Evolutionary conservation across 2,888 invertebrate species (phyloP).

Genomic region (Acleris cristana): DNA sequence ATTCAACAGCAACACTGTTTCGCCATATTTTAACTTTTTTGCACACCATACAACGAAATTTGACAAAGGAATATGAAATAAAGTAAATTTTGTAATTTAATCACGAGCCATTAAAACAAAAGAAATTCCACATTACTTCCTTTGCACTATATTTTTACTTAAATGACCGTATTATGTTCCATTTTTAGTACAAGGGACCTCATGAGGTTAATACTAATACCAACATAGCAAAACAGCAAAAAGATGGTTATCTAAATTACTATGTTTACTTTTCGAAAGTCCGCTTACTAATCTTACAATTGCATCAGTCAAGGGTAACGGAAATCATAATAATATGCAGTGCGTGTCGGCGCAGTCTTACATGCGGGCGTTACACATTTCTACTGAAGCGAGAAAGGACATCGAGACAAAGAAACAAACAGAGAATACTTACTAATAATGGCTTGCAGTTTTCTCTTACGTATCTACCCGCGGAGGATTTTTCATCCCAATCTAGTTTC

Average conservation of each 20-base stretch:
- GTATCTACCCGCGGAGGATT: constrained; percentile 97
- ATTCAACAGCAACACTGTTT: too few species aligned
- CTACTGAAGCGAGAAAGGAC: constrained; percentile 17
- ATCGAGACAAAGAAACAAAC: neutral
- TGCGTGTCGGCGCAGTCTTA: constrained; percentile 17
- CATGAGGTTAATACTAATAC: too few species aligned
- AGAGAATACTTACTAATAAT: constrained; percentile 87
- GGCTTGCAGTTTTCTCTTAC: constrained; percentile 99
- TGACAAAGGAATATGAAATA: too few species aligned
- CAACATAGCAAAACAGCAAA: neutral
- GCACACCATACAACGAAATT: too few species aligned
- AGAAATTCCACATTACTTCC: too few species aligned
- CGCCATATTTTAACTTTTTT: too few species aligned
- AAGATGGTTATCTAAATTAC: constrained; percentile 17
- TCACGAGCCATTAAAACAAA: too few species aligned
- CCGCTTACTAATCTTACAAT: constrained; percentile 1
- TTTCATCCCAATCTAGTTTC: constrained; percentile 98
- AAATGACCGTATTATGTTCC: too few species aligned
- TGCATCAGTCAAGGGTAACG: constrained; percentile 19
- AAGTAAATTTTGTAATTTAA: too few species aligned
- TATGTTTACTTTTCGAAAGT: constrained; percentile 16
- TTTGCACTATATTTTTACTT: too few species aligned
- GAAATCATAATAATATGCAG: constrained; percentile 12
- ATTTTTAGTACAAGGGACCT: too few species aligned
- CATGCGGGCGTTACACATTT: constrained; percentile 3